phyloP scores from a whole-genome alignment of 2,888 invertebrate genomes.

The Yponomeuta evonymella region DNA sequence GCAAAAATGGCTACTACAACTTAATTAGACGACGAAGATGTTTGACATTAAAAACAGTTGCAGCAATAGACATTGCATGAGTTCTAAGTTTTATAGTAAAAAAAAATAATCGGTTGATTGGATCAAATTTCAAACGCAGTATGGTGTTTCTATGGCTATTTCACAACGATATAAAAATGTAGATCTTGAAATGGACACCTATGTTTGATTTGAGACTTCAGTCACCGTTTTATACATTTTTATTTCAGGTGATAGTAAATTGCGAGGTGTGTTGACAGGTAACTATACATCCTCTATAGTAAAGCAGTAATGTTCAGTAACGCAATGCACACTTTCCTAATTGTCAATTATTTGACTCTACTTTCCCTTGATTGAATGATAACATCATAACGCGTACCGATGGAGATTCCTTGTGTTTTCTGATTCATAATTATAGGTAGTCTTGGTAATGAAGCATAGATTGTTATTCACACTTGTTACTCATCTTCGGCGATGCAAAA shows the following conservation, averaged over 20 bases:
- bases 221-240: no score
- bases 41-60: no score
- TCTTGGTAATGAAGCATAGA: neutral
- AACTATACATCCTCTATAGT: neutral
- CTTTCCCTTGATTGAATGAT: constrained; percentile 10
- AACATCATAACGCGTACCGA: neutral
- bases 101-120: no score
- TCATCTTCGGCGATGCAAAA: neutral
- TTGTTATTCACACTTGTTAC: neutral
- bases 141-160: no score
- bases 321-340: constrained; percentile 8
- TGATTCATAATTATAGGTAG: neutral
- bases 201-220: no score
- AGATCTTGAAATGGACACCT: no score
- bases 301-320: neutral
- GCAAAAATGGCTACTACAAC: no score
- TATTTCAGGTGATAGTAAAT: neutral
- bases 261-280: neutral
- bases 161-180: no score
- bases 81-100: no score
- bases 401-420: neutral
- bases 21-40: no score
- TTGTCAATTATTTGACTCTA: constrained; percentile 10
- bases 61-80: no score
- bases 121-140: no score